Percentiles rank a stretch among this genome's conserved stretches.
These are phyloP conservation scores for Drosophila yooni DNA, from an alignment of 2,888 invertebrate genomes.

Conservation along the genomic window DNA sequence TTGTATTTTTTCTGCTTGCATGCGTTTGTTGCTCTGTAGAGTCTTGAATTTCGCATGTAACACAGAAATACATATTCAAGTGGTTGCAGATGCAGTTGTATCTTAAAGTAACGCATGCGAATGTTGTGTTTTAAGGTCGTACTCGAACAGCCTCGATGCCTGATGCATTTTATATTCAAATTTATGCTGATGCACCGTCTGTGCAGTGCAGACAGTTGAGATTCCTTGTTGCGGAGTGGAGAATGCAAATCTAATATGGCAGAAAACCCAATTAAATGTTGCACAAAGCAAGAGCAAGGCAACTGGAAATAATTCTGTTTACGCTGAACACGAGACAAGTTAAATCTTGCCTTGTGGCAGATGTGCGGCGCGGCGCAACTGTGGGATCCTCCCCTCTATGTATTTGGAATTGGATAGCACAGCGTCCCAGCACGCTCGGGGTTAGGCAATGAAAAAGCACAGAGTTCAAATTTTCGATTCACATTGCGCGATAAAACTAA, in stretches of 20 bases:
- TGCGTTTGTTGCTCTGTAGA: conserved; percentile 20
- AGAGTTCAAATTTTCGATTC: conserved; percentile 50
- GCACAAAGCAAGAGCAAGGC: conserved; percentile 63
- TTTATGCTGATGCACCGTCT: conserved; percentile 41
- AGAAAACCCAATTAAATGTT: conserved; percentile 76
- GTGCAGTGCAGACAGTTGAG: conserved; percentile 8
- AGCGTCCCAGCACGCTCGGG: conserved; percentile 33
- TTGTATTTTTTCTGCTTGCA: conserved; percentile 10
- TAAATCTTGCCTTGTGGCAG: conserved; percentile 60
- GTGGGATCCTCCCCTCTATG: conserved; percentile 15
- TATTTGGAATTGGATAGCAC: conserved; percentile 8
- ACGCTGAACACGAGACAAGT: conserved; percentile 67
- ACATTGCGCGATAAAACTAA: conserved; percentile 26
- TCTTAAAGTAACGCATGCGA: conserved; percentile 32
- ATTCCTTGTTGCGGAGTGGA: conserved; percentile 5
- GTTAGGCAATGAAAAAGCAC: conserved; percentile 41
- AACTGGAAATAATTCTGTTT: conserved; percentile 73
- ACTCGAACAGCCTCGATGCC: not conserved
- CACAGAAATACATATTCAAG: conserved; percentile 1
- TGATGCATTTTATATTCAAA: conserved; percentile 41
- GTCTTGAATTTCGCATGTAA: conserved; percentile 44
- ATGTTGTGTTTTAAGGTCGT: conserved; percentile 5
- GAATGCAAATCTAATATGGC: conserved; percentile 75
- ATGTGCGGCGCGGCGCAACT: conserved; percentile 49
- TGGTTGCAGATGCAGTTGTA: conserved; percentile 12